Percentiles rank a stretch among this genome's conserved stretches.
Evolutionary conservation across 2,888 invertebrate genomes (phyloP).

Genomic region (Xiphydria camelus): DNA sequence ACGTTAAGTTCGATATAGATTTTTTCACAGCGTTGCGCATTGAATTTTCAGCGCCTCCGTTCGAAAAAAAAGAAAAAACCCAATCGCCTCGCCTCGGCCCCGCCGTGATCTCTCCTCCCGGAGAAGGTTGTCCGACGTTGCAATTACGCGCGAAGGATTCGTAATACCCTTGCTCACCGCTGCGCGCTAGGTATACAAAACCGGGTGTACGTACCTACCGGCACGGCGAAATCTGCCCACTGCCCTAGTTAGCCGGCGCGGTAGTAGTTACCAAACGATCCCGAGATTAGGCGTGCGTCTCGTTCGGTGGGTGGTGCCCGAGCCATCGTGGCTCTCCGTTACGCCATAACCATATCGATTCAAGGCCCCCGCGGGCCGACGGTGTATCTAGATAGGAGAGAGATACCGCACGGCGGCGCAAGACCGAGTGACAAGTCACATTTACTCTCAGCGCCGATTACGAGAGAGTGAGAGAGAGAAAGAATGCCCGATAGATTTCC

Average conservation of each 20-base stretch:
- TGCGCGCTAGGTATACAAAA: too few species aligned
- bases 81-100: too few species aligned
- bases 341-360: constrained; percentile 15
- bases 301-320: constrained; percentile 28
- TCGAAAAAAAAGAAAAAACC: too few species aligned
- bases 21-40: too few species aligned
- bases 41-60: too few species aligned
- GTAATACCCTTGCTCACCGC: not conserved
- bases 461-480: too few species aligned
- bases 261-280: constrained; percentile 14
- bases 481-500: too few species aligned
- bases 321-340: constrained; percentile 19
- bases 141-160: not conserved
- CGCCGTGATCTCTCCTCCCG: too few species aligned
- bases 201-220: not conserved
- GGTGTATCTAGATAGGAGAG: constrained; percentile 7
- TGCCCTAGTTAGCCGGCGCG: constrained; percentile 10
- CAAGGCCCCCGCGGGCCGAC: constrained; percentile 16
- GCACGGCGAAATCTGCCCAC: constrained; percentile 2
- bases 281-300: constrained; percentile 16
- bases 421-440: constrained; percentile 18
- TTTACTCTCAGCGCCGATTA: too few species aligned
- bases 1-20: too few species aligned
- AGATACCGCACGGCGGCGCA: constrained; percentile 11
- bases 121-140: too few species aligned